Evolutionary conservation across 2,797 vertebrate genomes (phyloP).

Genomic region (Tokudaia tokunoshimensis): DNA sequence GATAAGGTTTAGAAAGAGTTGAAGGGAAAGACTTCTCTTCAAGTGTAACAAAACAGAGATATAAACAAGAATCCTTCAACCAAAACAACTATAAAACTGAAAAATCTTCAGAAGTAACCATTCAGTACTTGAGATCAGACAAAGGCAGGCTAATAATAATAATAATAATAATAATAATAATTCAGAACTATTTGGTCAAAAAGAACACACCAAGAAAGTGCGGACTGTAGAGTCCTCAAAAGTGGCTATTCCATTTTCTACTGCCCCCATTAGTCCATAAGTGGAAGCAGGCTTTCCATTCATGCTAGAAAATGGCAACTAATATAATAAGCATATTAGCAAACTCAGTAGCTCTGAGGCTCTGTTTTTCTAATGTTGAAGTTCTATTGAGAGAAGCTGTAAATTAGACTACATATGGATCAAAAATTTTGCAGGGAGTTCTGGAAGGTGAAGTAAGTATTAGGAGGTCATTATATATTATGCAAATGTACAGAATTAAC

Average conservation of each 20-base stretch:
- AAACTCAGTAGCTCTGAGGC: not conserved
- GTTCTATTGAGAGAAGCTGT: not conserved
- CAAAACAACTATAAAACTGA: slow-evolving; percentile 6
- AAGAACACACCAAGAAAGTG: not conserved
- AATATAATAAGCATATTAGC: not conserved
- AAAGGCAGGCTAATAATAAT: not conserved
- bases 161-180: not conserved
- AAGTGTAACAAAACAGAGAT: not conserved
- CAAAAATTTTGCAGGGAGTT: not conserved
- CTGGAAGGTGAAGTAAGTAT: not conserved
- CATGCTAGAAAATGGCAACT: not conserved
- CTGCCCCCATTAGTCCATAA: not conserved
- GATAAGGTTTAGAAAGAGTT: not conserved
- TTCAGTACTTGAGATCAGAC: slow-evolving; percentile 2
- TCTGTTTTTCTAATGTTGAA: not conserved
- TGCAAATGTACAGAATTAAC: not conserved
- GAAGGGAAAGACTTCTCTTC: slow-evolving; percentile 15
- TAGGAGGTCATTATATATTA: not conserved
- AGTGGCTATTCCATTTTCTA: not conserved
- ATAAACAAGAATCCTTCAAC: not conserved
- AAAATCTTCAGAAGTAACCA: not conserved
- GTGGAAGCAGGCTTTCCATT: not conserved
- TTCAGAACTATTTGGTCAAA: not conserved
- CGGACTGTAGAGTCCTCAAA: not conserved
- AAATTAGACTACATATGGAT: not conserved